Evolutionary conservation across 2,113 vertebrate genomes (phyloP), one percentile per base, ranked within the genome.

Genomic region (Phainopepla nitens): DNA sequence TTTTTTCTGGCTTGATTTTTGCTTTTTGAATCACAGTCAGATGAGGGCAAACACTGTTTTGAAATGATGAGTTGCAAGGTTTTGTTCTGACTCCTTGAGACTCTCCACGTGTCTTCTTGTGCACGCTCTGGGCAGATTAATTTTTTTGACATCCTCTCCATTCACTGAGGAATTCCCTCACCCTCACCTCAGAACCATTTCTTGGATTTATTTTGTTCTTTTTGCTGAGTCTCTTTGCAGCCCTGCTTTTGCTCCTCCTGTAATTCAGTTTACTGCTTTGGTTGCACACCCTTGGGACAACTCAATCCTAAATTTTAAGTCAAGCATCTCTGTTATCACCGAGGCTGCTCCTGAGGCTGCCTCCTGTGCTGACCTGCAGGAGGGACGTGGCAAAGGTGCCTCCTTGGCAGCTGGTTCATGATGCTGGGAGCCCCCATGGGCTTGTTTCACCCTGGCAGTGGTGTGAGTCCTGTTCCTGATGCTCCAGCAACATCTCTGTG

Each of bases 321-420:
- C 22, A 9, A 8, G 23, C 44, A 47, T 54, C 65, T 62, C 56
- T 0, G 0, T 50, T 51, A 8, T 23, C 20, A 0, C 4, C 2
- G 1, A 2, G 27, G 21, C 82, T 28, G 50, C 15, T 60, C 72
- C 41, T 11, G 7, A 39, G 51, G 56, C 51, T 15, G 4, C 61
- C 41, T n/a, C 42, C 8, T 0, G 7, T 10, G 45, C 70, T 58
- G 35, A 6, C 21, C 41, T 3, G 7, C 54, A 11, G 69, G 22
- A 31, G 27, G 69, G 64, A 87, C 3, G 0, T 9, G 44, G 25
- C 73, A 27, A 21, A 77, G 33, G 36, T 19, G 36, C 24, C 27
- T 36, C 78, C 53, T 13, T 33, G 35, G 9, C 65, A n/a, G 29
- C 23, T 2, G 23, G 4, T 28, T 20, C 7, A 3, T 3, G 8